Base-by-base conservation (phyloP, 2,888 invertebrate species). In the Oscheius onirici region DNA sequence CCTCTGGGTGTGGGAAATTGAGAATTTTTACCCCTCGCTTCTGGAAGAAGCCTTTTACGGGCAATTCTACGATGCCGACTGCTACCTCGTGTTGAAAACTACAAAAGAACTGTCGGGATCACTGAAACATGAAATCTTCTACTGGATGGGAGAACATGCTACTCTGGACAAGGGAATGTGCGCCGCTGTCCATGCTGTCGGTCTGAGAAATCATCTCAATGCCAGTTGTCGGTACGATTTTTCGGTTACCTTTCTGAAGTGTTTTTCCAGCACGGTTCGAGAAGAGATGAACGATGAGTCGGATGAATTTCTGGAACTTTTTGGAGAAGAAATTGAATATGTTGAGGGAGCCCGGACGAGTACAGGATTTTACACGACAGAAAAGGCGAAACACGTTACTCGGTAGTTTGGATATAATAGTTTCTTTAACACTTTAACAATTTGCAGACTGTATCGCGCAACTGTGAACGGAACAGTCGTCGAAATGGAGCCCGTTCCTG, bases 211-310 rank as follows among this genome's bases (percentile, higher is more conserved):
- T 89, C 92, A 93, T 88, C 91, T 99, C 66, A 97, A 97, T 3
- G 97, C 97, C 8, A 81, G 84, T 13, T 86, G 85, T 69, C 75
- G 85, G 83, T 84, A 17, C 15, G 15, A 17, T 2, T 11, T 17
- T 17, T 11, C 22, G 43, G 24, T 8, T 8, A 43, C 26, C 26
- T n/a, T n/a, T 55, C n/a, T 5, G 43, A 60, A 20, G 17, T 24
- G n/a, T 13, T 5, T 3, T 49, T 80, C 3, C 54, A 84, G 85
- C 60, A 97, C 97, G 0, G 93, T 94, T 78, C 91, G 99, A 6
- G 97, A 99, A 90, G 99, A 99, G 88, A 97, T 97, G 90, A 92
- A 91, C 1, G 99, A 99, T 87, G 99, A 99, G 89, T 93, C 94
- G 0, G 94, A 96, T 66, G 97, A 97, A 87, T 99, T 99, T 90